Conservation (phyloP, 2,113 vertebrate genomes). For the human region DNA sequence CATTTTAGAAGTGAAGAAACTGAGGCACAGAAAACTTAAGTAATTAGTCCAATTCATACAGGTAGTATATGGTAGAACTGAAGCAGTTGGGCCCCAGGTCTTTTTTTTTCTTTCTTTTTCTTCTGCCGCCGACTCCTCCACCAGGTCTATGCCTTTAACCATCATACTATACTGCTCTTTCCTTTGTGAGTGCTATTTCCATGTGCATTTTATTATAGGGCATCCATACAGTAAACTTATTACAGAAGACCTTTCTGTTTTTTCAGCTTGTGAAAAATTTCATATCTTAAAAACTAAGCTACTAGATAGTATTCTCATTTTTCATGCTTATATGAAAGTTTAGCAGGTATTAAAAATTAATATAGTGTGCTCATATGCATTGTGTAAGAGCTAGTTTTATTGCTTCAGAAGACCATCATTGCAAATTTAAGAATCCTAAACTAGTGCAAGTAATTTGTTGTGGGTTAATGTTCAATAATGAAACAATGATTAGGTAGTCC, state of each 20-base stretch:
- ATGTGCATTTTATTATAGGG: not conserved
- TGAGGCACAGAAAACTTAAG: not conserved
- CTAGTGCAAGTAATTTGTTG: conserved; percentile 49
- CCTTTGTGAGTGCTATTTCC: not conserved
- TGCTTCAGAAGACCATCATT: conserved; percentile 47
- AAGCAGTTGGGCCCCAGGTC: not conserved
- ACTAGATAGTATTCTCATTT: conserved; percentile 37
- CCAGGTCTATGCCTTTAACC: not conserved
- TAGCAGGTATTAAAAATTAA: conserved; percentile 60
- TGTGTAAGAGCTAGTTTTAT: conserved; percentile 18
- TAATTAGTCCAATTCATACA: not conserved
- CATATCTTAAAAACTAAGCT: not conserved
- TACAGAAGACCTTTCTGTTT: conserved; percentile 13
- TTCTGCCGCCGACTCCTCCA: too few relatives aligned
- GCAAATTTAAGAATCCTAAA: conserved; percentile 29
- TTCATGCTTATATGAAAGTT: conserved; percentile 43
- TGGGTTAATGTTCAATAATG: conserved; percentile 18
- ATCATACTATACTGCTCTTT: not conserved
- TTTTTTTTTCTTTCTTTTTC: too few relatives aligned
- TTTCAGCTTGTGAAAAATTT: conserved; percentile 33
- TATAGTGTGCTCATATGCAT: not conserved
- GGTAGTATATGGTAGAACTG: not conserved
- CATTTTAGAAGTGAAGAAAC: conserved; percentile 32
- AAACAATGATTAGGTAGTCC: conserved; percentile 40
- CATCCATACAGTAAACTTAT: not conserved